Evolutionary conservation across 2,797 vertebrate genomes (phyloP).

Genomic region (Diplodus puntazzo): DNA sequence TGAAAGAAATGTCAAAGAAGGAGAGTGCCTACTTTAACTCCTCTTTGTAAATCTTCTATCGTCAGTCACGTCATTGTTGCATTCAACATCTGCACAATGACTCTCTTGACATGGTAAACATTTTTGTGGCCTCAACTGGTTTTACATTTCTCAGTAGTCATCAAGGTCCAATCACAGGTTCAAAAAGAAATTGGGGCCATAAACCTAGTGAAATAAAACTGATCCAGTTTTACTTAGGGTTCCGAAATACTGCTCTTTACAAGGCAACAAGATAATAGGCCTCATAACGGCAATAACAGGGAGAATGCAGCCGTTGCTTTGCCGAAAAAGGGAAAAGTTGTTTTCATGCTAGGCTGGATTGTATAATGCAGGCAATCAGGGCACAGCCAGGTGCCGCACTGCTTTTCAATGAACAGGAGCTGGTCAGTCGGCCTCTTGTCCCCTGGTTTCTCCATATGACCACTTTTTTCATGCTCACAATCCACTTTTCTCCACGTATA

Average conservation of each 20-base stretch:
- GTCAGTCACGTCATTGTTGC: no score
- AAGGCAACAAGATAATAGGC: constrained; percentile 26
- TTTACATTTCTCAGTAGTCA: constrained; percentile 12
- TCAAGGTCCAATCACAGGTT: constrained; percentile 13
- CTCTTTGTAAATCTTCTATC: no score
- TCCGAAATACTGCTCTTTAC: not conserved
- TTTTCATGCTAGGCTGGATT: constrained; percentile 1
- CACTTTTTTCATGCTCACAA: not conserved
- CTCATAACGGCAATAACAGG: constrained; percentile 14
- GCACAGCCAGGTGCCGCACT: not conserved
- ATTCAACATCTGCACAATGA: no score
- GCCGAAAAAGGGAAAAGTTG: not conserved
- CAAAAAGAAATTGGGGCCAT: constrained; percentile 13
- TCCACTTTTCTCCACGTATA: not conserved
- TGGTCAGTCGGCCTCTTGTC: not conserved
- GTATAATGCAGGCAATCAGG: not conserved
- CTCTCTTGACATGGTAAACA: not conserved
- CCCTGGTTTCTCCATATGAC: not conserved
- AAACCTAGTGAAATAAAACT: constrained; percentile 48
- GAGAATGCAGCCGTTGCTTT: constrained; percentile 19
- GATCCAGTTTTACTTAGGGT: constrained; percentile 23
- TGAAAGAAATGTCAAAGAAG: no score
- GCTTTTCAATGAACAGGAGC: not conserved
- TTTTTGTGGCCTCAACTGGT: not conserved
- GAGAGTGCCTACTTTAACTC: no score